Evolutionary conservation across 2,113 vertebrate genomes (phyloP), one percentile per base, ranked within the genome.

Genomic region (Pipra filicauda): DNA sequence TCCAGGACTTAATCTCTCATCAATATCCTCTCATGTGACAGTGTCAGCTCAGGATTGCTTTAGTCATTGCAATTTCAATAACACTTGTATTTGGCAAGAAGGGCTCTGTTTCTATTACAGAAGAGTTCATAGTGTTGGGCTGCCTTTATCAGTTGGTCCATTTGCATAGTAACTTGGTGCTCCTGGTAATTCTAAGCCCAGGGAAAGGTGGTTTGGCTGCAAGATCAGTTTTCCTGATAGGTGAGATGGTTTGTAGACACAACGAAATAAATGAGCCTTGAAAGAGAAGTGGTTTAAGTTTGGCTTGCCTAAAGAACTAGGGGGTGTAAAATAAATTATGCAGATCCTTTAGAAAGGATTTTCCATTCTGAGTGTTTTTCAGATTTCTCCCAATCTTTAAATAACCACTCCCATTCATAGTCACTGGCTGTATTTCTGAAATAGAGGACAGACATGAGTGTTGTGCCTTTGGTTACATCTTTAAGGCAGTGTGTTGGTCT

Each of bases 61-160:
- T 95, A 89, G 91, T 95, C 88, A 80, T 37, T 77, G 46, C 49
- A 35, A 62, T 93, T 97, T 87, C 91, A 95, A 2, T 83, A 83
- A 80, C 37, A 21, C 48, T 70, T 33, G 10, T 41, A 59, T 79
- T 65, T 5, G 4, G 59, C 75, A 82, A 66, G 61, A 41, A 49
- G 39, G 39, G 19, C 62, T 88, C 15, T 5, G 6, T 83, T 92
- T 77, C 76, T 90, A 67, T 70, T 81, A 61, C 6, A 59, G 65
- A 58, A 37, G 23, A 58, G 54, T 73, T 92, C 21, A 33, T 48
- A 75, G 41, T n/a, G 19, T 69, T 52, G 44, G 59, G 30, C 79
- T 95, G 26, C n/a, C 44, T 91, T 93, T 92, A 33, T 78, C 61
- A 69, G 23, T 48, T 69, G n/a, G 48, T 83, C 44, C 28, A 19